phyloP scores from a whole-genome alignment of 2,113 vertebrate species.

The Ursus arctos region DNA sequence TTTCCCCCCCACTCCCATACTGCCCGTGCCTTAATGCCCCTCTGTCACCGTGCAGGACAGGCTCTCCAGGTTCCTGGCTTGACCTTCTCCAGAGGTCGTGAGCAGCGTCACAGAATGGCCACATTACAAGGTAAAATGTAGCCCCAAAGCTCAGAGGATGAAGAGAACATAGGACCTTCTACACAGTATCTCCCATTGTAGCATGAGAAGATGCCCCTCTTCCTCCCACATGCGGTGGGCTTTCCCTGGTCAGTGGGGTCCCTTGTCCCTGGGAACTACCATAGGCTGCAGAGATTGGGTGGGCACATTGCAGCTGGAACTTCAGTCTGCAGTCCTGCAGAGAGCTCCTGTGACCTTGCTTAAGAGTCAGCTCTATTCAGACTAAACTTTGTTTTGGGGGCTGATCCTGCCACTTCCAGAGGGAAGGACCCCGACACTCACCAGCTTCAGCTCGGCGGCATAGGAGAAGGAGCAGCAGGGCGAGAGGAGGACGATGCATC shows the following conservation, averaged over 20 bases:
- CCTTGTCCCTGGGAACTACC: not conserved
- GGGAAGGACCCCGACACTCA: slow-evolving; percentile 32
- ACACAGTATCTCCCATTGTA: not conserved
- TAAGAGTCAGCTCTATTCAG: not conserved
- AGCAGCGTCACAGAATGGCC: not conserved
- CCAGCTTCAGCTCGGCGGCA: slow-evolving; percentile 13
- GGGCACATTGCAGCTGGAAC: not conserved
- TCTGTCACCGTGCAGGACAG: not conserved
- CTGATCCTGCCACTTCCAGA: not conserved
- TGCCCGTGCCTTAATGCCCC: not conserved
- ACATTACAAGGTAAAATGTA: not conserved
- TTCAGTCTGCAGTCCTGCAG: not conserved
- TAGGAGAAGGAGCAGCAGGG: slow-evolving; percentile 33
- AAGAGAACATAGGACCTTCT: not conserved
- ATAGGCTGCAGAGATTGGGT: not conserved
- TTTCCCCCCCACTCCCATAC: not conserved
- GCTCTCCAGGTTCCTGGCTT: not conserved
- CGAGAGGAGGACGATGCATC: slow-evolving; percentile 1
- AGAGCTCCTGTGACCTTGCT: not conserved
- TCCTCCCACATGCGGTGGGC: not conserved
- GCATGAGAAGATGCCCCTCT: not conserved
- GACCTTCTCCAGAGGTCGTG: not conserved
- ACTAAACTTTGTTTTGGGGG: not conserved
- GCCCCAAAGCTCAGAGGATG: not conserved
- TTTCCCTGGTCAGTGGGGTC: not conserved